A percentile compares a stretch with the other conserved stretches of the same genome.
Evolutionary conservation across 2,888 invertebrate genomes (phyloP).

Genomic region (Drosophila nigritarsus): DNA sequence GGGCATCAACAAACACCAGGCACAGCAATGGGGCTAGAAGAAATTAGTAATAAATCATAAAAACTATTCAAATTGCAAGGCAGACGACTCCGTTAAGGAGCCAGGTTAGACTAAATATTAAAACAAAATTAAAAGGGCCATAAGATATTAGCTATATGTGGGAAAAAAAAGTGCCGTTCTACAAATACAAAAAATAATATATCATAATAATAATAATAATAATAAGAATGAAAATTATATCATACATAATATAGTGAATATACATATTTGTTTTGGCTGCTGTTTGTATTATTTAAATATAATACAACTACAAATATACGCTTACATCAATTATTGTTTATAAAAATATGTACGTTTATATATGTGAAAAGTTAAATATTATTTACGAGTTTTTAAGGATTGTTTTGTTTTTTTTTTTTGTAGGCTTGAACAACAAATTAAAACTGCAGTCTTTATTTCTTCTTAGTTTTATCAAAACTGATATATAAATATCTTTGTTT

Average conservation of each 20-base stretch:
- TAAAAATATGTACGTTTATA: slow-evolving; percentile 35
- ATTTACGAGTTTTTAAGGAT: slow-evolving; percentile 41
- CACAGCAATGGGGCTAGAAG: slow-evolving; percentile 70
- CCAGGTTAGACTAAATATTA: slow-evolving; percentile 48
- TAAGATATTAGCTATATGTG: slow-evolving; percentile 8
- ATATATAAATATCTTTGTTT: slow-evolving; percentile 38
- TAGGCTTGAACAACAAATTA: slow-evolving; percentile 64
- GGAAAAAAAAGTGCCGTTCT: slow-evolving; percentile 69
- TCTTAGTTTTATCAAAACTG: slow-evolving; percentile 66
- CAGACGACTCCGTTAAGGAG: slow-evolving; percentile 47
- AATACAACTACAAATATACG: slow-evolving; percentile 62
- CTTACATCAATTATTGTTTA: slow-evolving; percentile 51
- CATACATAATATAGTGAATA: slow-evolving; percentile 34
- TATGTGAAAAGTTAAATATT: slow-evolving; percentile 30
- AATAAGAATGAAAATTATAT: slow-evolving; percentile 31
- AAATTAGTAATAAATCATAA: slow-evolving; percentile 53
- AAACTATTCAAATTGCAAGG: slow-evolving; percentile 8
- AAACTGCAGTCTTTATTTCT: slow-evolving; percentile 78
- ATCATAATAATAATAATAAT: slow-evolving; percentile 33
- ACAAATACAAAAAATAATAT: slow-evolving; percentile 71
- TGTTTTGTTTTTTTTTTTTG: slow-evolving; percentile 14
- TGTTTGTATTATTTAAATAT: slow-evolving; percentile 37
- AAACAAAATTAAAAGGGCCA: slow-evolving; percentile 4
- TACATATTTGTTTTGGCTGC: slow-evolving; percentile 17
- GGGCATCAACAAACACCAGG: slow-evolving; percentile 68